Base-by-base conservation (phyloP, 2,113 vertebrate species). In the Macquaria australasica region DNA sequence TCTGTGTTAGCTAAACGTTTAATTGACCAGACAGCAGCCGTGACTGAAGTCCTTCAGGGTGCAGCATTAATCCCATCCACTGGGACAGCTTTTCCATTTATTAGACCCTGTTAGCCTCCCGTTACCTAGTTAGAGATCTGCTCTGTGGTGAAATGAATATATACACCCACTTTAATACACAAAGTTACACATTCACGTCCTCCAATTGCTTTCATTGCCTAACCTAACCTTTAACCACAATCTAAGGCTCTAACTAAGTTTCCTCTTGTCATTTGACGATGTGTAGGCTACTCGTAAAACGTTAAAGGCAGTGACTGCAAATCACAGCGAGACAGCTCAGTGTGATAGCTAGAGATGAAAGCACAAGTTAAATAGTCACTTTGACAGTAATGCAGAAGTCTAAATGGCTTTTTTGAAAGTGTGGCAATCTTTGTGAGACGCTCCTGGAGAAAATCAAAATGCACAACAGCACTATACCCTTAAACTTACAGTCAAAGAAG, bases 21-120 rank as follows among this genome's bases (percentile, higher is more conserved):
- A 87, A 83, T 79, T 67, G 77, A 67, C 12, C 69, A 82, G 81
- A 82, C 87, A 77, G 81, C 58, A 8, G 77, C 37, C 15, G 53
- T 79, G 84, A 63, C 69, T 37, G 73, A 20, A 34, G 59, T 41
- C 84, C 88, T 72, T 81, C 73, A 34, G 86, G 87, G 39, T 23
- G 84, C 75, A 16, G 64, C 81, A 31, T 74, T 83, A 77, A 75
- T 83, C 69, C 39, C 63, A 64, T 81, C 62, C 78, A 68, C 62
- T 72, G 81, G 58, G 77, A 80, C 72, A 74, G 66, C 28, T 73
- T 68, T 67, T 62, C 43, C 70, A 77, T 89, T 82, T 80, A 89
- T 89, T 63, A 77, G 63, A n/a, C 15, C 76, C 81, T 14, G 51
- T 89, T 76, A 78, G 84, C 69, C 6, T 79, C 77, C 73, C 77